Evolutionary conservation across 2,888 invertebrate species (phyloP).

Genomic region (Coremacera marginata): DNA sequence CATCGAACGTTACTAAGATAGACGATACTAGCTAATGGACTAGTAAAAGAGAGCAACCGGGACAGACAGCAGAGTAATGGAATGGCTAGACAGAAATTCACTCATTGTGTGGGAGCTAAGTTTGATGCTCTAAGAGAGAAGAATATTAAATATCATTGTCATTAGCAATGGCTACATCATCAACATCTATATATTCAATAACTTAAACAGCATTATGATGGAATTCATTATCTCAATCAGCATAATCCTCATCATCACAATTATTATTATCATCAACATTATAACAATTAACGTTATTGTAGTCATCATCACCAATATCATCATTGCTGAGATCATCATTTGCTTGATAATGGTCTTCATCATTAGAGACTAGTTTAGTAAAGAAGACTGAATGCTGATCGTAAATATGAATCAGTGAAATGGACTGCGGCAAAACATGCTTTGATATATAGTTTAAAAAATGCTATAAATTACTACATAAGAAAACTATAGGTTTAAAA

Average conservation of each 20-base stretch:
- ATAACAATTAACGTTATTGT: too few species aligned
- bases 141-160: too few species aligned
- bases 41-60: too few species aligned
- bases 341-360: background rate
- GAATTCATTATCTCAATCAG: background rate
- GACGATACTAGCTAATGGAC: background rate
- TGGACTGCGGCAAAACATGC: too few species aligned
- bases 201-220: background rate
- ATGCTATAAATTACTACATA: too few species aligned
- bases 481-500: too few species aligned
- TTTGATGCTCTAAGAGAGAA: too few species aligned
- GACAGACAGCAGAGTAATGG: too few species aligned
- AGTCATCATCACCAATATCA: too few species aligned
- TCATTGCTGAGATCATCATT: background rate
- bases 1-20: background rate
- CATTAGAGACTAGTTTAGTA: background rate
- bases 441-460: too few species aligned
- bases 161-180: too few species aligned
- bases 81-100: constrained; percentile 22
- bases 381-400: background rate
- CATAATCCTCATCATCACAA: background rate
- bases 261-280: background rate
- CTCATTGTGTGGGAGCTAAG: background rate
- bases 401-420: too few species aligned
- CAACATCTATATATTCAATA: background rate